Evolutionary conservation across 2,797 vertebrate genomes (phyloP), one percentile per base, ranked within the genome.

Genomic region (Micromesistius poutassou): DNA sequence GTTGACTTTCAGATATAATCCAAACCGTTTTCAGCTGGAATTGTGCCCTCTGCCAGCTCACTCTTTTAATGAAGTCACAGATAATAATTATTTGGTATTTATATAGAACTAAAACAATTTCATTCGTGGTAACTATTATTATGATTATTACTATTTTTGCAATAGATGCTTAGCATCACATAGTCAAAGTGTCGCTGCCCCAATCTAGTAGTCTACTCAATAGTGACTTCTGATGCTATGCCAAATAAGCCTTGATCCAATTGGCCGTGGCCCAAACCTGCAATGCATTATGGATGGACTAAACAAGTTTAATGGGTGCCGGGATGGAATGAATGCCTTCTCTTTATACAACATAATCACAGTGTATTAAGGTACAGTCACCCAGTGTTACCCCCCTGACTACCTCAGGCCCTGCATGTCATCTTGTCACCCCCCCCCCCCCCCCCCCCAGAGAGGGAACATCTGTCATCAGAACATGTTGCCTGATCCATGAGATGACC

Each of bases 281-380:
- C 42, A 85, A 77, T 77, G 76, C 77, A 40, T 85, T 78, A 80
- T 22, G 33, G 46, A 62, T 72, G 75, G 73, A 80, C 75, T 31
- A 72, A 81, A 85, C 74, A 79, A 42, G 28, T 71, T 31, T 30
- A 71, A 31, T 71, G n/a, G 10, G 13, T 19, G 42, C 66, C 5
- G 66, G 66, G 66, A 25, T 28, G 68, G 68, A 28, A 71, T 28
- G 3, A 28, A 28, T 55, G 50, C 19, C 50, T 19, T 55, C 50
- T 7, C 19, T 55, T 55, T 55, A 55, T 19, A 55, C 19, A 55
- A 55, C 19, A 55, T 55, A 55, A 55, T 55, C n/a, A 55, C 50
- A 5, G 16, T 22, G 50, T 55, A 55, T 5, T 55, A 55, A 55
- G 50, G 16, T 5, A 55, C 50, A 55, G 16, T 55, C 50, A 55